phyloP scores from a whole-genome alignment of 1,140 invertebrate genomes.

The Hetaerina americana region DNA sequence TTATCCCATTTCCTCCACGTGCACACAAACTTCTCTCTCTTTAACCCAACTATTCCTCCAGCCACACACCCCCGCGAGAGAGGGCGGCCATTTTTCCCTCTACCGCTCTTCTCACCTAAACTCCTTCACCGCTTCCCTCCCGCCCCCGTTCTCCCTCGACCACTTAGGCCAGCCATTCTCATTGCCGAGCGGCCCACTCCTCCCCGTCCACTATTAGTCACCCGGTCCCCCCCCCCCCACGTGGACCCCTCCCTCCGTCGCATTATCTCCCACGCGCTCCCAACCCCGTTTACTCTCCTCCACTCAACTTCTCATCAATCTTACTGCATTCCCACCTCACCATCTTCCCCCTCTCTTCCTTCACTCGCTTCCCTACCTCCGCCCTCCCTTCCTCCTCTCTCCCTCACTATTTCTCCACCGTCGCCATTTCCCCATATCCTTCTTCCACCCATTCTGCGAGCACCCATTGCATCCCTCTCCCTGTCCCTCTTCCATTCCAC shows the following conservation, averaged over 20 bases:
- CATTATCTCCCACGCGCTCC: background rate
- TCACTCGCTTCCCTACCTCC: slow-evolving; percentile 6
- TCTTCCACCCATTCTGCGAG: background rate
- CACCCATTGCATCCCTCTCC: background rate
- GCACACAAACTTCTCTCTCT: too few relatives aligned
- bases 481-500: background rate
- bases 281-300: background rate
- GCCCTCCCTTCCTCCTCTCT: background rate
- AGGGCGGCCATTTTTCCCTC: background rate
- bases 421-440: background rate
- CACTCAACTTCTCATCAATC: background rate
- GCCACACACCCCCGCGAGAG: too few relatives aligned
- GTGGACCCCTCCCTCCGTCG: background rate
- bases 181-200: too few relatives aligned
- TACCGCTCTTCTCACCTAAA: background rate
- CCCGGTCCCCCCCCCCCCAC: background rate
- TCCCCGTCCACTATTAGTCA: too few relatives aligned
- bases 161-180: too few relatives aligned
- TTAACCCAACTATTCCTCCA: too few relatives aligned
- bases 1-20: too few relatives aligned
- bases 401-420: slow-evolving; percentile 11
- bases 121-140: background rate
- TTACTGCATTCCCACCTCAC: background rate
- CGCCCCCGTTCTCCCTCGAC: background rate
- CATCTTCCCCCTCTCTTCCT: slow-evolving; percentile 7